Percentiles rank a stretch among this genome's conserved stretches.
phyloP scores from a whole-genome alignment of 2,797 vertebrate species.

The Stomatorhinus walkeri region DNA sequence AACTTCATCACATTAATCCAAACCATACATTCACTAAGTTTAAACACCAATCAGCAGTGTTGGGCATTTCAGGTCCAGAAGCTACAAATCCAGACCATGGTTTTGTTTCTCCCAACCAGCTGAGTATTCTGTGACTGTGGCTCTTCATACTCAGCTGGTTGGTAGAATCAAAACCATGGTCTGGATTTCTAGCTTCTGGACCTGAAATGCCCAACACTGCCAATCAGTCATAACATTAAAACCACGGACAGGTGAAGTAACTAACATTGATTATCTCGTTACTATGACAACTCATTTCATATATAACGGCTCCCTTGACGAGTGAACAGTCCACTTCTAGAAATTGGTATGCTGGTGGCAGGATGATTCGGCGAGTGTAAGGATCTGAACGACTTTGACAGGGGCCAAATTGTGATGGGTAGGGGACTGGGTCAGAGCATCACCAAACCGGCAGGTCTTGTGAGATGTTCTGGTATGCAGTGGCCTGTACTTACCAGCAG shows the following conservation, averaged over 20 bases:
- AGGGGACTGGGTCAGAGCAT: background rate
- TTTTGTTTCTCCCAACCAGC: too few species aligned
- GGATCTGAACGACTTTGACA: background rate
- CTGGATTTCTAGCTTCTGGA: too few species aligned
- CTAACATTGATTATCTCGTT: background rate
- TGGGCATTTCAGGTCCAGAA: too few species aligned
- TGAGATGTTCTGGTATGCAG: background rate
- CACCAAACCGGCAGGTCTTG: too few species aligned
- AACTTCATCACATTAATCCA: background rate
- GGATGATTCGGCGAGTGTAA: background rate
- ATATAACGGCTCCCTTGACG: background rate
- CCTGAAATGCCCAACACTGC: too few species aligned
- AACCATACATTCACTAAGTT: background rate
- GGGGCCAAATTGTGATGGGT: background rate
- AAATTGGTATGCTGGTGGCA: background rate
- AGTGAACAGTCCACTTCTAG: background rate
- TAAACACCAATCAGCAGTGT: background rate
- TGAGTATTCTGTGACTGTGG: too few species aligned
- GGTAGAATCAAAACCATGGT: too few species aligned
- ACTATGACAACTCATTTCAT: background rate
- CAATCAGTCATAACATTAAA: background rate
- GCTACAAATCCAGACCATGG: too few species aligned
- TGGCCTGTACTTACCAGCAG: background rate
- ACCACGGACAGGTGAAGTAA: background rate
- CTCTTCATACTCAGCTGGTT: too few species aligned